Percentiles rank a stretch among this genome's conserved stretches.
phyloP scores from a whole-genome alignment of 2,113 vertebrate species.

The Ictalurus punctatus region DNA sequence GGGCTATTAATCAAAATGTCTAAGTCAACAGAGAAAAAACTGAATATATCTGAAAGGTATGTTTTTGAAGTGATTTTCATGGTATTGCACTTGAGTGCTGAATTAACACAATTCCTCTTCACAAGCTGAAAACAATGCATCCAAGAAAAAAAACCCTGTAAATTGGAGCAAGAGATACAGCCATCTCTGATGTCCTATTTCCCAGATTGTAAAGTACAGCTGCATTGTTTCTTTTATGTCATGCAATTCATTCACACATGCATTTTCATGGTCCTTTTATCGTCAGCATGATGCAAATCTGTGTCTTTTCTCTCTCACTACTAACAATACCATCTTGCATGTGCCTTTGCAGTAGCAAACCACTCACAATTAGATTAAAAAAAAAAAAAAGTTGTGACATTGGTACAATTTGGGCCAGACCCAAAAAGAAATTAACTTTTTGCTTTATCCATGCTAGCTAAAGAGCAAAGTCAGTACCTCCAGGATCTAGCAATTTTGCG shows the following conservation, averaged over 20 bases:
- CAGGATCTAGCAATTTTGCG: too few relatives aligned
- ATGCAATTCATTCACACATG: not conserved
- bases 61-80: not conserved
- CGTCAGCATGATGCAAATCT: conserved; percentile 8
- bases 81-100: not conserved
- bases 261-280: conserved; percentile 14
- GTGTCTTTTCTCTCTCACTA: not conserved
- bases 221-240: conserved; percentile 13
- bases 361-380: conserved; percentile 30
- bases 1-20: not conserved
- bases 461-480: not conserved
- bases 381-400: conserved; percentile 14
- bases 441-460: not conserved
- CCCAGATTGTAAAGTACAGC: not conserved
- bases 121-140: not conserved
- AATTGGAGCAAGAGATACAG: not conserved
- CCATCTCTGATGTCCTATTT: not conserved
- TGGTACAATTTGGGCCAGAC: conserved; percentile 2
- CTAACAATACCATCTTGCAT: not conserved
- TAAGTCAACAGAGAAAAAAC: not conserved
- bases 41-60: not conserved
- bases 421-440: conserved; percentile 21
- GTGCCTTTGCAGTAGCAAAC: conserved; percentile 10
- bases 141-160: not conserved
- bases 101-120: not conserved